Percentiles rank a stretch among this genome's conserved stretches.
phyloP scores from a whole-genome alignment of 1,140 invertebrate genomes.

The Drosophila mojavensis region DNA sequence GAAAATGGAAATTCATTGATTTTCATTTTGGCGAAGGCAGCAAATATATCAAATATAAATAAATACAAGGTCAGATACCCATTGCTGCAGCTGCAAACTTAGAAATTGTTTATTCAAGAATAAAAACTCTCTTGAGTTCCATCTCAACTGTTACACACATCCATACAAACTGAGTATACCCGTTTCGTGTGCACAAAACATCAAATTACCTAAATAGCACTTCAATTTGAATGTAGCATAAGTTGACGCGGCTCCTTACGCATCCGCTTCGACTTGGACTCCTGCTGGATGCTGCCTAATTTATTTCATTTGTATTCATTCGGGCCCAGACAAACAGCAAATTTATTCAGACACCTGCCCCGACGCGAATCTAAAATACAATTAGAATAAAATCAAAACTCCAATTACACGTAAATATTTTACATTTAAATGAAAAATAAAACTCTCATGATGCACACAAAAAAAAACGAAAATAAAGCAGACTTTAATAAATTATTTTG shows the following conservation, averaged over 20 bases:
- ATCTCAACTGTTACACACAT: neutral
- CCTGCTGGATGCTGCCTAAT: conserved; percentile 38
- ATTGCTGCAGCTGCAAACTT: neutral
- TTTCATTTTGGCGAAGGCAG: conserved; percentile 8
- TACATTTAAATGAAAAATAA: conserved; percentile 1
- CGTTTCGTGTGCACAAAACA: neutral
- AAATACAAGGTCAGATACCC: neutral
- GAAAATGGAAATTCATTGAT: conserved; percentile 36
- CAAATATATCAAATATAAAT: conserved; percentile 20
- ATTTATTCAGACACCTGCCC: conserved; percentile 18
- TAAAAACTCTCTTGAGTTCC: neutral
- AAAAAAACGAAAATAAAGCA: neutral
- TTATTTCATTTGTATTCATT: conserved; percentile 63
- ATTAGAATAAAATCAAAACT: conserved; percentile 10
- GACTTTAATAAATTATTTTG: too few relatives aligned
- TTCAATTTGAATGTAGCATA: conserved; percentile 17
- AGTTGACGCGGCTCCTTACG: conserved; percentile 28
- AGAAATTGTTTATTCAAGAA: neutral
- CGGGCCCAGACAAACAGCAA: conserved; percentile 25
- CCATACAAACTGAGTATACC: neutral
- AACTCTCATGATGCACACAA: neutral
- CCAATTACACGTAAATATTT: conserved; percentile 4
- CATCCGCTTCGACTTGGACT: conserved; percentile 16
- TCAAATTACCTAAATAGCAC: conserved; percentile 20
- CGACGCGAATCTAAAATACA: conserved; percentile 1